A percentile compares a stretch with the other conserved stretches of the same genome.
Conservation (phyloP, 2,113 vertebrate species). For the Aptenodytes forsteri region DNA sequence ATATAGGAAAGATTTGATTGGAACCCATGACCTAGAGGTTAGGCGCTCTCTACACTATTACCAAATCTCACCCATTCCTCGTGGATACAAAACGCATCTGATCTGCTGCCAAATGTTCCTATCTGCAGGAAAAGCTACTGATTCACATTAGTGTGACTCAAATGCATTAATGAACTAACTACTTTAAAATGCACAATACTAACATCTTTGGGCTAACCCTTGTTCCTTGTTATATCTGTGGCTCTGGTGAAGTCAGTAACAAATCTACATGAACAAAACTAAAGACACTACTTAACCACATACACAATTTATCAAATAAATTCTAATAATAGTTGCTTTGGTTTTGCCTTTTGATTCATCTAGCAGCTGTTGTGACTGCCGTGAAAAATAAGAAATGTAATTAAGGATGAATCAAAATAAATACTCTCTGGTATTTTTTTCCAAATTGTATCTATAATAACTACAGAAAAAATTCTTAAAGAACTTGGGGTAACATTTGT, state of each 20-base stretch:
- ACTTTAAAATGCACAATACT: background rate
- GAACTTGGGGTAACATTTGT: background rate
- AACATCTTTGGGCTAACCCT: background rate
- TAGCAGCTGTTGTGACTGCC: background rate
- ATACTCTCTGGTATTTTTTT: background rate
- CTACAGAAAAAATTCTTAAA: background rate
- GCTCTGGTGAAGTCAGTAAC: background rate
- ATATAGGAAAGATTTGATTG: background rate
- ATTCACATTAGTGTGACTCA: background rate
- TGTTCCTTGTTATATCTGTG: background rate
- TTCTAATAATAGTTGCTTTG: background rate
- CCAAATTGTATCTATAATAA: background rate
- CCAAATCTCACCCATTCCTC: background rate
- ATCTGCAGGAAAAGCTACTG: background rate
- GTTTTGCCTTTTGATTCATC: background rate
- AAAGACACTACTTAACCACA: background rate
- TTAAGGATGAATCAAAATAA: background rate
- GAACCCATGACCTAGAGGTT: background rate
- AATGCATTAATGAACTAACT: background rate
- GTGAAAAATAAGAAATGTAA: background rate
- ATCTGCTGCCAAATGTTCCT: background rate
- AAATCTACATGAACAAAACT: background rate
- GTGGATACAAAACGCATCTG: background rate
- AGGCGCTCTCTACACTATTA: background rate
- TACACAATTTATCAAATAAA: background rate